Base-by-base conservation (phyloP, 2,888 invertebrate genomes). In the Epsilonema sp. region DNA sequence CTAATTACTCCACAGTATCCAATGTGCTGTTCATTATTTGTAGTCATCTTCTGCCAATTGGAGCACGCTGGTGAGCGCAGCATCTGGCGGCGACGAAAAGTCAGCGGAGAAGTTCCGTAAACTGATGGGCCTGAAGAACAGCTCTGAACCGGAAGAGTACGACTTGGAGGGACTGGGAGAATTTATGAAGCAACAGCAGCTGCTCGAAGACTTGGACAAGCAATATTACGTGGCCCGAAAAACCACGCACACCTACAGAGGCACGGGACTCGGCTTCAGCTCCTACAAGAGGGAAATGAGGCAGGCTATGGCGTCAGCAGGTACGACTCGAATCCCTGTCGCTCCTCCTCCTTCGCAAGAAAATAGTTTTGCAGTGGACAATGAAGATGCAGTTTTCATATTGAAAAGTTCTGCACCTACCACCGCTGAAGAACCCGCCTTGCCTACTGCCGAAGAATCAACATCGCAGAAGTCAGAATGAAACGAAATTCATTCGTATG, bases 171-270 rank as follows among this genome's bases (percentile, higher is more conserved):
- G 20, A 13, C n/a, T n/a, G n/a, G 16, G 42, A 5, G 21, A 11
- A n/a, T n/a, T n/a, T n/a, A n/a, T n/a, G n/a, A n/a, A n/a, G 8
- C 40, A n/a, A n/a, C 42, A 42, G 31, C 42, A 42, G 20, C 76
- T 90, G 73, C 90, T 92, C 68, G 77, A 76, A 54, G 80, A 81
- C 44, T 82, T 94, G 78, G 90, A 94, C 63, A 82, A 83, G 55
- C 90, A 94, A 66, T 94, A 94, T 64, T 87, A 90, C 67, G 84
- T 86, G 45, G 92, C 92, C 0, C 74, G 92, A 31, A 82, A 87
- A 53, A 82, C 86, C 21, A 94, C 92, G 0, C 92, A 92, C 69
- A 89, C 90, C 11, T 89, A 90, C 75, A 74, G 90, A 44, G 74
- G 74, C 4, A 63, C 73, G 13, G 74, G 74, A 4, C 61, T 74